Conservation (phyloP, 2,888 invertebrate genomes). For the Drosophila helvetica region DNA sequence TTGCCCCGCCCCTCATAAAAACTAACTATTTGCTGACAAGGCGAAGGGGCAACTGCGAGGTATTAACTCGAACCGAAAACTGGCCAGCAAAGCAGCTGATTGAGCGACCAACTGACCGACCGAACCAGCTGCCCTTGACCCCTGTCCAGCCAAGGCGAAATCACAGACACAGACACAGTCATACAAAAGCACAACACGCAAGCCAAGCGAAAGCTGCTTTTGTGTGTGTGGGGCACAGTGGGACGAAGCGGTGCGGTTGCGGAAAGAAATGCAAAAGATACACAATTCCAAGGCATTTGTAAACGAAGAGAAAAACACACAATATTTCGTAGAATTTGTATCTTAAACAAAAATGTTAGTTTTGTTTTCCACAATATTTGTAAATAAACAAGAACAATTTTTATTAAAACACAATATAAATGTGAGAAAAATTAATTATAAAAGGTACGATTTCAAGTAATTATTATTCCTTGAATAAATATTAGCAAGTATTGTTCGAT, state of each 20-base stretch:
- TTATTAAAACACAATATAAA: too few relatives aligned
- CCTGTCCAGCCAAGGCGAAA: constrained; percentile 2
- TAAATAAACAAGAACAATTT: too few relatives aligned
- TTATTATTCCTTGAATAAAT: too few relatives aligned
- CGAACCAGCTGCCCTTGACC: constrained; percentile 35
- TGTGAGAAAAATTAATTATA: too few relatives aligned
- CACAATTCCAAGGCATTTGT: too few relatives aligned
- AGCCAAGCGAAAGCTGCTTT: constrained; percentile 8
- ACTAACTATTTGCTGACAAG: constrained; percentile 38
- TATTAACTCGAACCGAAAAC: constrained; percentile 1
- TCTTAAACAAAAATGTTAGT: too few relatives aligned
- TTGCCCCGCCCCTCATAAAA: background rate
- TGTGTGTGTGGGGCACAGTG: background rate
- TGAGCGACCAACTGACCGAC: constrained; percentile 49
- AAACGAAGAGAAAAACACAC: too few relatives aligned
- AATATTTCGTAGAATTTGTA: too few relatives aligned
- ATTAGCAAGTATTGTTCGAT: too few relatives aligned
- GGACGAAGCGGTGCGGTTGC: background rate
- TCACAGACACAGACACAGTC: constrained; percentile 21
- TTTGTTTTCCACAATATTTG: too few relatives aligned
- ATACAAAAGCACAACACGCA: constrained; percentile 17
- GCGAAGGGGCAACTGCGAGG: background rate
- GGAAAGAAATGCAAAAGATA: too few relatives aligned
- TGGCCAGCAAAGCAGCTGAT: constrained; percentile 7
- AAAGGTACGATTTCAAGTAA: too few relatives aligned